Percentiles rank a stretch among this genome's conserved stretches.
Evolutionary conservation across 2,797 vertebrate species (phyloP).

Genomic region (Aphelocoma californica): DNA sequence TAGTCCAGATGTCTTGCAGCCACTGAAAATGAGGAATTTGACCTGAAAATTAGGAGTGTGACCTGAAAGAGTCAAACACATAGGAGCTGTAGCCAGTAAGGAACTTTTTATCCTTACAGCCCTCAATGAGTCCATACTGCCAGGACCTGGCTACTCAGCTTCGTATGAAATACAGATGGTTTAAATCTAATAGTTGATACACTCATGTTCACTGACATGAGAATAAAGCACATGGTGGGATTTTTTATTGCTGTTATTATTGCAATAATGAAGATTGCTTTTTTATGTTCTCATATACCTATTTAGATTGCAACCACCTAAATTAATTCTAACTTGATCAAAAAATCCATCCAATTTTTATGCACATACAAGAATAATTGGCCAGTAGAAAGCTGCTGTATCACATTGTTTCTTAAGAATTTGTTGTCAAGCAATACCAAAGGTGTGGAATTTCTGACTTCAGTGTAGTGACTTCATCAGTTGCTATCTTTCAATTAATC

Average conservation of each 20-base stretch:
- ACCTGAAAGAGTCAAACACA: fast-evolving
- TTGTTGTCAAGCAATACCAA: background rate
- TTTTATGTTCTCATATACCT: background rate
- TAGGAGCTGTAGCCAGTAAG: background rate
- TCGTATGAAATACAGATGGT: background rate
- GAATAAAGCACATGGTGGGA: background rate
- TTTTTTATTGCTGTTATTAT: background rate
- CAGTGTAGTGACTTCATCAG: background rate
- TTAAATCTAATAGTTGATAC: background rate
- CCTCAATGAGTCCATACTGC: background rate
- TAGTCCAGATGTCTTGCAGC: background rate
- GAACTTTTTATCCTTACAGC: background rate
- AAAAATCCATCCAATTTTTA: background rate
- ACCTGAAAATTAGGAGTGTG: background rate
- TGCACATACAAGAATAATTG: background rate
- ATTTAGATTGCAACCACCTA: background rate
- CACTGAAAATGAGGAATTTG: background rate
- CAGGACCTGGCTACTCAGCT: background rate
- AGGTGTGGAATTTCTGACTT: background rate
- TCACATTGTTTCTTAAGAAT: background rate
- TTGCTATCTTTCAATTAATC: background rate
- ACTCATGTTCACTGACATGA: background rate
- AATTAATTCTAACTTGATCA: background rate
- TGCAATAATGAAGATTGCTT: background rate
- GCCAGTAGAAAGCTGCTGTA: background rate